A percentile compares a stretch with the other conserved stretches of the same genome.
phyloP scores from a whole-genome alignment of 2,113 vertebrate species.

The Cheirogaleus medius region DNA sequence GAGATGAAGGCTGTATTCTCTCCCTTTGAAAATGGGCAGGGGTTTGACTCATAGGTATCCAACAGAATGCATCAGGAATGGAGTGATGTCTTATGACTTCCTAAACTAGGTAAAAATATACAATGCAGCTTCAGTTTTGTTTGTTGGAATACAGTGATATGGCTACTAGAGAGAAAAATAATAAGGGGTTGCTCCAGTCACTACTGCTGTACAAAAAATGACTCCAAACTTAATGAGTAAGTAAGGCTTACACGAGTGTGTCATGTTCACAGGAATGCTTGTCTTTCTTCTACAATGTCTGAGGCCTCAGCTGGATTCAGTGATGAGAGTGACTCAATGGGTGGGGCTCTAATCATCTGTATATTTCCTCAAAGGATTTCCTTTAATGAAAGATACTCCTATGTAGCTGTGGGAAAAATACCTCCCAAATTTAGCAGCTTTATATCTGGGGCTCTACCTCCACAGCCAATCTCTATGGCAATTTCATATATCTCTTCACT shows the following conservation, averaged over 20 bases:
- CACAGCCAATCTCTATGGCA: background rate
- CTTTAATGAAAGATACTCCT: background rate
- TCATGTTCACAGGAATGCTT: background rate
- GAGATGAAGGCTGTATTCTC: background rate
- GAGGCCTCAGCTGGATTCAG: background rate
- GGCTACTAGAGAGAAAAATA: background rate
- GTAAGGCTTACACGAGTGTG: background rate
- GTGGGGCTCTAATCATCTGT: background rate
- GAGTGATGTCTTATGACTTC: background rate
- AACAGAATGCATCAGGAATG: background rate
- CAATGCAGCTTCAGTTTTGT: background rate
- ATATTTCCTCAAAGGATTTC: constrained; percentile 29
- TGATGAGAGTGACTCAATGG: background rate
- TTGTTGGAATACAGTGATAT: background rate
- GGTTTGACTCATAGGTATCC: background rate
- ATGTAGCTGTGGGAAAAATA: too few species aligned
- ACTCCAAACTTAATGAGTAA: background rate
- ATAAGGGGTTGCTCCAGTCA: background rate
- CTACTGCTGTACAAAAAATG: background rate
- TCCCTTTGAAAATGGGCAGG: background rate
- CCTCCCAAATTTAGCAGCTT: background rate
- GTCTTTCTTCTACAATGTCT: background rate
- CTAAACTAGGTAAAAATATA: background rate
- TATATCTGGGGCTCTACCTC: background rate
- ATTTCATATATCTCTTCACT: background rate